Evolutionary conservation across 2,888 invertebrate species (phyloP), one percentile per base, ranked within the genome.

Genomic region (Leptopilina syphax): DNA sequence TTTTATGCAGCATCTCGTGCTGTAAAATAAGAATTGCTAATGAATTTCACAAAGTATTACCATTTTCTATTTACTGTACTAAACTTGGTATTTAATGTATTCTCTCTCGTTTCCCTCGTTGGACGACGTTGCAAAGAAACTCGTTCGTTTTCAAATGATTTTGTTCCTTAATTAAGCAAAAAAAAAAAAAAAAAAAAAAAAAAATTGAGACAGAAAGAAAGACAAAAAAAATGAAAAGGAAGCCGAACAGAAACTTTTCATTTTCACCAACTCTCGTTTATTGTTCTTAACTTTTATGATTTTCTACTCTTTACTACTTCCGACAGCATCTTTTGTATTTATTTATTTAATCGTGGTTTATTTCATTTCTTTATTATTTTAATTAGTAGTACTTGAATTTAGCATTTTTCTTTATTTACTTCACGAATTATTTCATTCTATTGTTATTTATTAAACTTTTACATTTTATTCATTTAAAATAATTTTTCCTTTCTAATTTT

Each of bases 31-130:
- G 54, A 70, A 50, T 54, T 34, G 34, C 13, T 70, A 70, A 70
- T 70, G 27, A 70, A 70, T 27, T 70, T 54, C 27, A 34, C 70
- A 70, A 18, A 70, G 54, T 70, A 54, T 50, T 70, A 54, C 50
- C 54, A 70, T 34, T 54, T 70, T 54, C 24, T 70, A n/a, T 27
- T 70, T 54, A n/a, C 70, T 70, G 24, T 27, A 70, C 10, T 70
- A 50, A 70, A 70, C 47, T 18, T 68, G 44, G 24, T 24, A 47
- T 44, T 50, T 47, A 68, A 68, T 68, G 44, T 47, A 70, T 70
- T 54, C 24, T 12, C 13, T 70, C 63, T 63, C 50, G 50, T 50
- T 60, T 18, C n/a, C 18, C 24, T 63, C 63, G 18, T 63, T 63
- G 63, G 18, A 63, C 63, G 24, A 63, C 9, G 63, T 7, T 50